Evolutionary conservation across 2,113 vertebrate species (phyloP).

Genomic region (Neotragus pygmaeus): DNA sequence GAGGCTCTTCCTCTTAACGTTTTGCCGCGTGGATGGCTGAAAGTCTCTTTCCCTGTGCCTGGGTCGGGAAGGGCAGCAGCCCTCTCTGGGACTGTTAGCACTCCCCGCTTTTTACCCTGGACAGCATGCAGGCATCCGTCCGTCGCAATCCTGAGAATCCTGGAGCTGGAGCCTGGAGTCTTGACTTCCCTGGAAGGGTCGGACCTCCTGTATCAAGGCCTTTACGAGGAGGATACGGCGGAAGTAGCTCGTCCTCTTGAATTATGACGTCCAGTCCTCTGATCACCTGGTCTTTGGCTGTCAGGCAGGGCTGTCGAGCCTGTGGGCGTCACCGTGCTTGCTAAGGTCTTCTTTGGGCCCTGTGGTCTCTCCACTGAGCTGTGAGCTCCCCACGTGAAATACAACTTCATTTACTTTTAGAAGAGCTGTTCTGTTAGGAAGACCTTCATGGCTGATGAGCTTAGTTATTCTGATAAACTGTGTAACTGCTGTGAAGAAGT

Average conservation of each 20-base stretch:
- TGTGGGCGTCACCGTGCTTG: neutral
- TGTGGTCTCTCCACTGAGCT: neutral
- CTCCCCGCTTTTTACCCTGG: fast-evolving
- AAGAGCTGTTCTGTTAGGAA: neutral
- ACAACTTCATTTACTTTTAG: neutral
- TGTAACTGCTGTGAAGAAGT: neutral
- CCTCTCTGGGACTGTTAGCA: fast-evolving
- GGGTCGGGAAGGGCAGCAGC: neutral
- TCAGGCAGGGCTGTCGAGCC: fast-evolving
- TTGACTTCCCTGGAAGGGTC: fast-evolving
- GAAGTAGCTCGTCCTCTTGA: fast-evolving
- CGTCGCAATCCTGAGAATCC: fast-evolving
- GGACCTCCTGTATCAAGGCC: fast-evolving
- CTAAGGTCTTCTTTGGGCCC: neutral
- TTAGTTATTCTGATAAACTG: neutral
- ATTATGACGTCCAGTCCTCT: fast-evolving
- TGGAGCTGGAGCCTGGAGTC: neutral
- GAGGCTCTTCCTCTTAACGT: neutral
- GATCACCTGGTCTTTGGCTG: fast-evolving
- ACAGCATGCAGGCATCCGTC: fast-evolving
- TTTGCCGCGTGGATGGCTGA: fast-evolving
- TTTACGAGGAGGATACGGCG: fast-evolving
- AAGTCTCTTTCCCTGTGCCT: fast-evolving
- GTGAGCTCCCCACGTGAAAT: fast-evolving
- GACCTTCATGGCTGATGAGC: neutral